Percentiles rank a stretch among this genome's conserved stretches.
These are phyloP conservation scores for Hippoglossus hippoglossus DNA, from an alignment of 2,797 vertebrate species.

Conservation along the genomic window DNA sequence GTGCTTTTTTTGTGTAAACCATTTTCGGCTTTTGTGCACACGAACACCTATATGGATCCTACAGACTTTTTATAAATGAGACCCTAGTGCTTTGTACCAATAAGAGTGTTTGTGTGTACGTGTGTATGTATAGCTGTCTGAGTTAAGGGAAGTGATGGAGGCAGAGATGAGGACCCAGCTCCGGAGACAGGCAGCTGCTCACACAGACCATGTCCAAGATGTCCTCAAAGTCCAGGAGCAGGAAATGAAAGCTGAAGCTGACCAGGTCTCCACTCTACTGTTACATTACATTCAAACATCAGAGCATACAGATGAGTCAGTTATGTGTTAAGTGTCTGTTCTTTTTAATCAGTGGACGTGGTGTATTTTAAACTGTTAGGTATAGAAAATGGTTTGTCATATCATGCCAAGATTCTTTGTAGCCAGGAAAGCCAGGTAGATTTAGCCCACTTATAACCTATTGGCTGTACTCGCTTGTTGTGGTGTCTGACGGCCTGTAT, in stretches of 20 bases:
- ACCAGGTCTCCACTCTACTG: slow-evolving; percentile 84
- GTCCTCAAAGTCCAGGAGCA: slow-evolving; percentile 95
- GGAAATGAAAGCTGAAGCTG: slow-evolving; percentile 89
- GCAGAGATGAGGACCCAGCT: slow-evolving; percentile 97
- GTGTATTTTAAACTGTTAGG: not conserved
- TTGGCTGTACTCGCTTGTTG: not conserved
- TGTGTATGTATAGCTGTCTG: slow-evolving; percentile 82
- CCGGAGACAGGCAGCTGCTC: slow-evolving; percentile 94
- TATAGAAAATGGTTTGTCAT: not conserved
- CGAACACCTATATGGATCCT: too few relatives aligned
- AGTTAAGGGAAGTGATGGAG: slow-evolving; percentile 95
- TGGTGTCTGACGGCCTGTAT: not conserved
- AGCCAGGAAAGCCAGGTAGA: too few relatives aligned
- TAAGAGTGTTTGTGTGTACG: not conserved
- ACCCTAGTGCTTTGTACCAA: too few relatives aligned
- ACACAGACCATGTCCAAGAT: slow-evolving; percentile 93
- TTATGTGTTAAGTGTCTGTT: not conserved
- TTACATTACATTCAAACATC: not conserved
- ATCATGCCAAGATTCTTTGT: not conserved
- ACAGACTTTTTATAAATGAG: too few relatives aligned
- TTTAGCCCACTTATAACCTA: not conserved
- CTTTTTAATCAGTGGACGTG: not conserved
- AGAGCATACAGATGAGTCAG: not conserved
- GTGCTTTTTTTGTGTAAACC: too few relatives aligned
- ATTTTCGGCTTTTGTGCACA: too few relatives aligned